Conservation (phyloP, 2,888 invertebrate genomes). For the Dromius quadrimaculatus region DNA sequence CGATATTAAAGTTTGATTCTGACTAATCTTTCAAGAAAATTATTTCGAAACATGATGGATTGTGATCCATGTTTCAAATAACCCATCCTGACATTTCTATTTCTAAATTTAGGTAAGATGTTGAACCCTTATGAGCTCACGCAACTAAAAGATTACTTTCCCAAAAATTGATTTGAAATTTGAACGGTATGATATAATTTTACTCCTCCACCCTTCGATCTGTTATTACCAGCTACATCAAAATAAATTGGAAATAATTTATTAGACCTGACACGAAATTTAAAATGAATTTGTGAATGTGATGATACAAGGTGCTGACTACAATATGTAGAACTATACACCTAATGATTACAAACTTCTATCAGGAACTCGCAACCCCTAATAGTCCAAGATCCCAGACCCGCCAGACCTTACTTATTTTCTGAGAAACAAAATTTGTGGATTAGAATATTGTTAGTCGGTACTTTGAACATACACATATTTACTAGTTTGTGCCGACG, state of each 20-base stretch:
- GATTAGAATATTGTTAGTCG: too few species aligned
- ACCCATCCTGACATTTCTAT: conserved; percentile 24
- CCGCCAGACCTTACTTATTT: too few species aligned
- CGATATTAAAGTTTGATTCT: too few species aligned
- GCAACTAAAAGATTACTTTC: conserved; percentile 29
- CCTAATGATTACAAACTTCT: too few species aligned
- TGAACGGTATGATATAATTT: conserved; percentile 34
- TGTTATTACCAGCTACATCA: conserved; percentile 37
- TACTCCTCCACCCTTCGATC: conserved; percentile 15
- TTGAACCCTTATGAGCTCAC: conserved; percentile 27
- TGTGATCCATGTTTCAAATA: conserved; percentile 14
- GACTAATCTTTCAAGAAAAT: conserved; percentile 25
- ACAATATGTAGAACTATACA: too few species aligned
- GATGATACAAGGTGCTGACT: too few species aligned
- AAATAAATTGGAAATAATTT: conserved; percentile 42
- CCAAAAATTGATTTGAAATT: conserved; percentile 33
- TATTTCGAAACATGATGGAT: conserved; percentile 10
- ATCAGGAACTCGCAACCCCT: too few species aligned
- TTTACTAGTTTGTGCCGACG: too few species aligned
- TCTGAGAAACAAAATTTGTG: too few species aligned
- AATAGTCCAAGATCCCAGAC: too few species aligned
- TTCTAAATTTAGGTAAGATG: conserved; percentile 32
- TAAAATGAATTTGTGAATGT: conserved; percentile 28
- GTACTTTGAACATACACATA: too few species aligned
- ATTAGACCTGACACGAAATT: conserved; percentile 35